These are phyloP conservation scores for Equus przewalskii DNA, from an alignment of 2,113 vertebrate species.

Conservation along the genomic window DNA sequence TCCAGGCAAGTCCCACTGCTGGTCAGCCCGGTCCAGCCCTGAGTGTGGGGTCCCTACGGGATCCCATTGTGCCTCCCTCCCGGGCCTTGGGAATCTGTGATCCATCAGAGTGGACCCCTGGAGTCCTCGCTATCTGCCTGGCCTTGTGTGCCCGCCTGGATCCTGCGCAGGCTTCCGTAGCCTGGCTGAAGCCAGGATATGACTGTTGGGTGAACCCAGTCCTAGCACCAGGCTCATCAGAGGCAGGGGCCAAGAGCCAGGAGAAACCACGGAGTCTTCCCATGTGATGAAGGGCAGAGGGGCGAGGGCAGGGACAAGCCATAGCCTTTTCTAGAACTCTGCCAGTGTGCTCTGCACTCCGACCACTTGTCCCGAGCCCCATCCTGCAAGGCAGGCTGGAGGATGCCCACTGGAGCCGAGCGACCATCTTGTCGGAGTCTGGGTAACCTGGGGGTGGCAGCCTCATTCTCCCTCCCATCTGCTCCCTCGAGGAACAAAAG, in stretches of 20 bases:
- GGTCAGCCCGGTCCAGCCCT: background rate
- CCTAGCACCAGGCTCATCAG: background rate
- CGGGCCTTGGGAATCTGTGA: background rate
- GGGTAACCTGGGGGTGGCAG: background rate
- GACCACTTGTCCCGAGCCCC: background rate
- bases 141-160: background rate
- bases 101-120: background rate
- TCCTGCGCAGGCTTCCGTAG: too few species aligned
- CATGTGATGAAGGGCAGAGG: background rate
- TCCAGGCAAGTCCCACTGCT: background rate
- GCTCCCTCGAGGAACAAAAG: background rate
- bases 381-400: background rate
- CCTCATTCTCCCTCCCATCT: background rate
- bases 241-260: background rate
- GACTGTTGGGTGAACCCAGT: background rate
- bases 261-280: too few species aligned
- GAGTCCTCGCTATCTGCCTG: background rate
- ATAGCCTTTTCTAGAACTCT: background rate
- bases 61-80: too few species aligned
- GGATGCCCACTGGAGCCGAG: background rate
- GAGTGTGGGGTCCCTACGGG: background rate
- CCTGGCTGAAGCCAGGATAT: background rate
- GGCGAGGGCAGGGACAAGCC: background rate
- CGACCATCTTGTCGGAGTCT: background rate
- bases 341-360: background rate